A percentile compares a stretch with the other conserved stretches of the same genome.
Conservation (phyloP, 2,888 invertebrate genomes). For the Piscicola geometra region DNA sequence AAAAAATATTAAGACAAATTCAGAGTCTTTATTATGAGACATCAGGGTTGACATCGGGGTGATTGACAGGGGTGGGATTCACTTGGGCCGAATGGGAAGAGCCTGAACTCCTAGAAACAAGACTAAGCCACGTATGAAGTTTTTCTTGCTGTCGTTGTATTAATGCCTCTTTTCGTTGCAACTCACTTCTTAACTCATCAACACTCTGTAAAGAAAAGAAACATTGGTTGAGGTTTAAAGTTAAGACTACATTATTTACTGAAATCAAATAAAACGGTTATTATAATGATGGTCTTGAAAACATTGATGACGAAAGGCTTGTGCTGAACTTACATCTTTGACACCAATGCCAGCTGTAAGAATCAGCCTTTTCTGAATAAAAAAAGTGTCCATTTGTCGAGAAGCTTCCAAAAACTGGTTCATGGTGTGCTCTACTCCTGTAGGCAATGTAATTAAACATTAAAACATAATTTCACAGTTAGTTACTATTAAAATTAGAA, state of each 20-base stretch:
- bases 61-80: not conserved
- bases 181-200: not conserved
- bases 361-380: not conserved
- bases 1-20: too few species aligned
- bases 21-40: too few species aligned
- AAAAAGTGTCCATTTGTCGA: not conserved
- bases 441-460: too few species aligned
- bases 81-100: not conserved
- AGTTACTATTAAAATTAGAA: too few species aligned
- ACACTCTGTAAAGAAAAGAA: not conserved
- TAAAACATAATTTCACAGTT: too few species aligned
- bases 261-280: not conserved
- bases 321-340: not conserved
- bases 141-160: not conserved
- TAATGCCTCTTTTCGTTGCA: not conserved
- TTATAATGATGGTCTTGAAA: not conserved
- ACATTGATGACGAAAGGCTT: not conserved
- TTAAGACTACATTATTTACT: not conserved
- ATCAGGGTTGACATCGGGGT: not conserved
- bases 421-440: not conserved
- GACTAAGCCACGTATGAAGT: not conserved
- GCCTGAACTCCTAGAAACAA: not conserved
- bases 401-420: not conserved
- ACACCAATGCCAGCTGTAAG: not conserved
- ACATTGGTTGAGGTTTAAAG: not conserved